phyloP scores from a whole-genome alignment of 2,888 invertebrate genomes.

The Tiliacea citrago region DNA sequence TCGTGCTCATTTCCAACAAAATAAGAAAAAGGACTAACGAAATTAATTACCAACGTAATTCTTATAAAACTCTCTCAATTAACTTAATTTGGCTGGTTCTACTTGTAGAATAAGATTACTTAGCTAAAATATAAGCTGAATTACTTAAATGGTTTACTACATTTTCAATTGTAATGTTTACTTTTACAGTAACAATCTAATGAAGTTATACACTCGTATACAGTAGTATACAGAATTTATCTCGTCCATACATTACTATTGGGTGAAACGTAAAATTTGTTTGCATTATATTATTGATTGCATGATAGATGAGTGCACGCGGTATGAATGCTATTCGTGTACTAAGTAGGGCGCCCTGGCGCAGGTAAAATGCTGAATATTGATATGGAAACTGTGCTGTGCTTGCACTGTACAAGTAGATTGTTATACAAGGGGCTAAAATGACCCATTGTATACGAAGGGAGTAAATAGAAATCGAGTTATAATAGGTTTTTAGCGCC shows the following conservation, averaged over 20 bases:
- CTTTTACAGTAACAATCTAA: slow-evolving; percentile 19
- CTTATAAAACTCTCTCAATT: slow-evolving; percentile 36
- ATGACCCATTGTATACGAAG: too few relatives aligned
- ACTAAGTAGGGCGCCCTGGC: too few relatives aligned
- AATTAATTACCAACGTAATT: slow-evolving; percentile 48
- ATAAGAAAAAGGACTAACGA: slow-evolving; percentile 37
- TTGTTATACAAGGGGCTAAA: too few relatives aligned
- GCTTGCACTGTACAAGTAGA: too few relatives aligned
- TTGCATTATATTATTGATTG: too few relatives aligned
- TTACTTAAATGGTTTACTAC: slow-evolving; percentile 8
- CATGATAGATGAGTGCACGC: too few relatives aligned
- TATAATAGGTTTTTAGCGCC: too few relatives aligned
- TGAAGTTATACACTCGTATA: slow-evolving; percentile 45
- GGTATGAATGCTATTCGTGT: too few relatives aligned
- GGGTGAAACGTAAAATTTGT: slow-evolving; percentile 30
- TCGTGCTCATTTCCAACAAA: slow-evolving; percentile 21
- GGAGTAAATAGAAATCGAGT: too few relatives aligned
- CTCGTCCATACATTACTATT: slow-evolving; percentile 23
- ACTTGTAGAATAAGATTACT: slow-evolving; percentile 25
- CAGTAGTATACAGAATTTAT: slow-evolving; percentile 41
- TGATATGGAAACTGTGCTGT: too few relatives aligned
- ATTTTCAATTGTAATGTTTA: slow-evolving; percentile 12
- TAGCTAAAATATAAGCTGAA: slow-evolving; percentile 18
- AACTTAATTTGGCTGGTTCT: slow-evolving; percentile 32
- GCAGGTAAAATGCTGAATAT: too few relatives aligned